Percentiles rank a stretch among this genome's conserved stretches.
These are phyloP conservation scores for Lasiurus borealis DNA, from an alignment of 2,113 vertebrate genomes.

Conservation along the genomic window DNA sequence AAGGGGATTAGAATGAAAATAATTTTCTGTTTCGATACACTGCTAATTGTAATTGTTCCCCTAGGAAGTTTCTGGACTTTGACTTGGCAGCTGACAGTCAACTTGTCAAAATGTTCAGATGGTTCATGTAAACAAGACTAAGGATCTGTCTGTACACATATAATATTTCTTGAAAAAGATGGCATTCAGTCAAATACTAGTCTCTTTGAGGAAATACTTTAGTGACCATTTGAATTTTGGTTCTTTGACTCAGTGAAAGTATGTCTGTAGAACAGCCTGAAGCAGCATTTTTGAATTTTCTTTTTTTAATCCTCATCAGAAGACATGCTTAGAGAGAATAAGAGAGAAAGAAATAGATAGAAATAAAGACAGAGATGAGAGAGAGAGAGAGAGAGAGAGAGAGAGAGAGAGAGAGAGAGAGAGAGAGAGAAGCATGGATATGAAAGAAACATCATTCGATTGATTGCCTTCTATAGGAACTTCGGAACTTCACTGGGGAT, in stretches of 20 bases:
- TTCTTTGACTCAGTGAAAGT: not conserved
- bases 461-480: too few species aligned
- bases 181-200: not conserved
- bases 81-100: not conserved
- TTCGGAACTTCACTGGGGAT: too few species aligned
- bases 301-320: too few species aligned
- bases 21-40: constrained; percentile 35
- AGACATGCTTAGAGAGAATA: too few species aligned
- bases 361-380: too few species aligned
- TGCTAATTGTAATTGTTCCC: constrained; percentile 11
- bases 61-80: constrained; percentile 34
- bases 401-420: too few species aligned
- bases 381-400: too few species aligned
- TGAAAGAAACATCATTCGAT: too few species aligned
- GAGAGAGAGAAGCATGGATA: too few species aligned
- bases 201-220: constrained; percentile 6
- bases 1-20: not conserved
- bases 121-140: constrained; percentile 4
- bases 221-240: not conserved
- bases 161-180: not conserved
- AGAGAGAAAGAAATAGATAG: too few species aligned
- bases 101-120: constrained; percentile 58
- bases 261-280: not conserved
- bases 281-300: not conserved
- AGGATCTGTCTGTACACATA: constrained; percentile 13